A percentile compares a stretch with the other conserved stretches of the same genome.
These are phyloP conservation scores for Jaculus jaculus DNA, from an alignment of 2,113 vertebrate genomes.

Conservation along the genomic window DNA sequence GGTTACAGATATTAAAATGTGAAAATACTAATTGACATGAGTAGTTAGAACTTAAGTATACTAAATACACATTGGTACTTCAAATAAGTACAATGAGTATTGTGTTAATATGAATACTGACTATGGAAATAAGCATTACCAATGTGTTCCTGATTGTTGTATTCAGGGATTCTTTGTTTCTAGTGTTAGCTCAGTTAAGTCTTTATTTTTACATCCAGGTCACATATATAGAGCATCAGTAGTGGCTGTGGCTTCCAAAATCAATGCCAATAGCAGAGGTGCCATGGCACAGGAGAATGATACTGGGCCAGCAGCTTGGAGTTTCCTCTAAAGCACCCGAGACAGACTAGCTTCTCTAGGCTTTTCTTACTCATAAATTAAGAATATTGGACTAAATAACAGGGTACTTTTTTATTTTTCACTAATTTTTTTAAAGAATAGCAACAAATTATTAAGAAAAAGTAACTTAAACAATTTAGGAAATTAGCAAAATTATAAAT, in stretches of 20 bases:
- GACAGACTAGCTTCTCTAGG: neutral
- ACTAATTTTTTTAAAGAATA: neutral
- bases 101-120: constrained; percentile 15
- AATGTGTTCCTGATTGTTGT: neutral
- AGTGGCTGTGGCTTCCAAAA: neutral
- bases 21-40: constrained; percentile 24
- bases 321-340: neutral
- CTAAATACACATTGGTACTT: neutral
- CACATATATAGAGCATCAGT: neutral
- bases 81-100: neutral
- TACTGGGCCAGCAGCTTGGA: neutral
- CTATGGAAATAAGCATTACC: neutral
- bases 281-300: neutral
- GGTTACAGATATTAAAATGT: constrained; percentile 31
- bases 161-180: constrained; percentile 16
- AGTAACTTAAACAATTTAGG: neutral
- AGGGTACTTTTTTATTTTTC: constrained; percentile 14
- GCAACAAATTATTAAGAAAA: constrained; percentile 10
- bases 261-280: neutral
- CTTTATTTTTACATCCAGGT: constrained; percentile 2
- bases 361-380: constrained; percentile 18
- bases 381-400: neutral
- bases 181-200: constrained; percentile 2
- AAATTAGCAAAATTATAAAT: neutral
- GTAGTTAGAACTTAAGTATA: neutral